These are phyloP conservation scores for Drosophila leonis DNA, from an alignment of 2,888 invertebrate genomes.

Conservation along the genomic window DNA sequence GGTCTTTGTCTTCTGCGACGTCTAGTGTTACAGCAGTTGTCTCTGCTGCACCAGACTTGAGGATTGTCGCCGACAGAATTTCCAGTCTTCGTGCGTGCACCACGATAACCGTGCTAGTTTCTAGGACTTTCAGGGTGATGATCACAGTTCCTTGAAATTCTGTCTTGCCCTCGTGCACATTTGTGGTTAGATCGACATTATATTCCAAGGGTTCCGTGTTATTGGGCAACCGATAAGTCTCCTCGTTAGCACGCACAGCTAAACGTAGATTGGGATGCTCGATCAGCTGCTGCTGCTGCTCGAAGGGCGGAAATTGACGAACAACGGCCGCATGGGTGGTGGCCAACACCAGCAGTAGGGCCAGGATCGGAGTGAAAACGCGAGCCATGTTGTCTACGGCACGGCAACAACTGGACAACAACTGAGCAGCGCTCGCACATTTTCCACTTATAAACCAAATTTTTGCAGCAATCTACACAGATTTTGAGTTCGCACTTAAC, in stretches of 20 bases:
- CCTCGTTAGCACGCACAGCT: constrained; percentile 44
- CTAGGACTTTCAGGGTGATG: constrained; percentile 65
- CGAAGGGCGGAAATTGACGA: constrained; percentile 59
- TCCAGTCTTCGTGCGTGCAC: constrained; percentile 73
- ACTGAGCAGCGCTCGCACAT: constrained; percentile 36
- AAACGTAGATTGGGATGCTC: constrained; percentile 59
- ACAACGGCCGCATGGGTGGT: constrained; percentile 57
- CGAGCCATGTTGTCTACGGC: constrained; percentile 63
- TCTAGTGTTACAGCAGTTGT: constrained; percentile 5
- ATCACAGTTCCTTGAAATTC: constrained; percentile 66
- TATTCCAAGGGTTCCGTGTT: constrained; percentile 87
- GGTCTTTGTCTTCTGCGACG: constrained; percentile 35
- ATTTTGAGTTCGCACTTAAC: constrained; percentile 6
- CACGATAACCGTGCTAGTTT: constrained; percentile 61
- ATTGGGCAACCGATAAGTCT: constrained; percentile 86
- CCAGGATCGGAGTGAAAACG: constrained; percentile 42
- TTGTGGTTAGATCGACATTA: constrained; percentile 81
- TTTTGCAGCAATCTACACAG: constrained; percentile 8
- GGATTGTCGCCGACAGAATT: constrained; percentile 57
- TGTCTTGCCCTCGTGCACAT: constrained; percentile 71
- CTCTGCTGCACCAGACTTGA: constrained; percentile 8
- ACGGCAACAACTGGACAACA: constrained; percentile 55
- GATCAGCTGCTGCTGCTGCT: constrained; percentile 34
- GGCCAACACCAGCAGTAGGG: constrained; percentile 48
- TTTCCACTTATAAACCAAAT: constrained; percentile 57